Evolutionary conservation across 2,797 vertebrate species (phyloP).

Genomic region (Glyptemys insculpta): DNA sequence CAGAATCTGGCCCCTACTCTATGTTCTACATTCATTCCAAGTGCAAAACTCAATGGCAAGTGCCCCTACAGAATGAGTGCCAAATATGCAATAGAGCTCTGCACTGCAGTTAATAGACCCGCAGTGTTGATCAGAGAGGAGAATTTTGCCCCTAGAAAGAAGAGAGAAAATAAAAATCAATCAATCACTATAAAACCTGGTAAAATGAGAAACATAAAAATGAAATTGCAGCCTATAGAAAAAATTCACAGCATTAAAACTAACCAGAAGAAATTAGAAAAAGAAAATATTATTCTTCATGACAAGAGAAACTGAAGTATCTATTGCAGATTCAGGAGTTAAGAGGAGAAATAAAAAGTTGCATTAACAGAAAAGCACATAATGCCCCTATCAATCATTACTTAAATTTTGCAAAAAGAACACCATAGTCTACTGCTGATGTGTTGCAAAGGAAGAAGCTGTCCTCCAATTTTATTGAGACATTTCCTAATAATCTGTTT

Average conservation of each 20-base stretch:
- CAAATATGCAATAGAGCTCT: background rate
- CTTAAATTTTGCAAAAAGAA: background rate
- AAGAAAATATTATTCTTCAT: background rate
- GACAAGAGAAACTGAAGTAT: background rate
- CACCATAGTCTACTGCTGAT: background rate
- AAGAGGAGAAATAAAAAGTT: background rate
- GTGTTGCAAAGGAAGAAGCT: background rate
- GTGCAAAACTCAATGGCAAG: background rate
- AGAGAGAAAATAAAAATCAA: background rate
- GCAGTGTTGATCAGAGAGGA: background rate
- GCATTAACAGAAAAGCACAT: background rate
- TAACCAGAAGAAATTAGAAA: background rate
- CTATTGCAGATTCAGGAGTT: background rate
- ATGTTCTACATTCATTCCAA: background rate
- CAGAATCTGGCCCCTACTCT: background rate
- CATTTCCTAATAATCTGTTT: background rate
- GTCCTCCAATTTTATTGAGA: background rate
- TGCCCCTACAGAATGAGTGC: background rate
- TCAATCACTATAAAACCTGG: background rate
- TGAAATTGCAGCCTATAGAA: background rate
- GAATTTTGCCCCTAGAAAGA: background rate
- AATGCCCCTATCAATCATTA: background rate
- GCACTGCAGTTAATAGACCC: background rate
- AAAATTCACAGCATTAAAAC: background rate
- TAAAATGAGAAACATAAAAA: background rate